phyloP scores from a whole-genome alignment of 2,113 vertebrate genomes.

The Calyptomena viridis region DNA sequence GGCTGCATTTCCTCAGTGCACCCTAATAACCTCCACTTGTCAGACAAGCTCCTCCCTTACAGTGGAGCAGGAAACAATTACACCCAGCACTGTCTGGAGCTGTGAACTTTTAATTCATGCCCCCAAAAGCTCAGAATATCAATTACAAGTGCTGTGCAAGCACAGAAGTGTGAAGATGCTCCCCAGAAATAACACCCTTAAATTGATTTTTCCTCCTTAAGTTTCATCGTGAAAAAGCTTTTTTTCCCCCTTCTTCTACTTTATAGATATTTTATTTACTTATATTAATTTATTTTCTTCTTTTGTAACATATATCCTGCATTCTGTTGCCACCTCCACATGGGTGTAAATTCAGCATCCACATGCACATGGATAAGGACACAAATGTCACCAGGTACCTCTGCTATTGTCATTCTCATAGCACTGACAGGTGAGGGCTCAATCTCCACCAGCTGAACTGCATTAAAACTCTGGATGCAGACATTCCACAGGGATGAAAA shows the following conservation, averaged over 20 bases:
- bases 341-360: neutral
- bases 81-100: neutral
- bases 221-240: neutral
- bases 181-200: neutral
- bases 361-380: neutral
- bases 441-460: constrained; percentile 98
- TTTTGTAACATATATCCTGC: neutral
- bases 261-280: neutral
- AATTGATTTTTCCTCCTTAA: neutral
- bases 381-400: constrained; percentile 80
- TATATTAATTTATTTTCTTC: neutral
- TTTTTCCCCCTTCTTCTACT: neutral
- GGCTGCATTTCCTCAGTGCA: neutral
- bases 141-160: neutral
- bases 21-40: neutral
- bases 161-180: neutral
- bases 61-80: neutral
- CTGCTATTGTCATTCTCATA: constrained; percentile 98
- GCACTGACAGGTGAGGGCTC: constrained; percentile 97
- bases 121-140: neutral
- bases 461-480: constrained; percentile 87
- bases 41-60: neutral
- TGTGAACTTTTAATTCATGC: neutral
- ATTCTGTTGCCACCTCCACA: constrained; percentile 37
- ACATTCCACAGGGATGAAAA: constrained; percentile 70